Conservation (phyloP, 2,797 vertebrate genomes). For the Corythornis leucogaster region DNA sequence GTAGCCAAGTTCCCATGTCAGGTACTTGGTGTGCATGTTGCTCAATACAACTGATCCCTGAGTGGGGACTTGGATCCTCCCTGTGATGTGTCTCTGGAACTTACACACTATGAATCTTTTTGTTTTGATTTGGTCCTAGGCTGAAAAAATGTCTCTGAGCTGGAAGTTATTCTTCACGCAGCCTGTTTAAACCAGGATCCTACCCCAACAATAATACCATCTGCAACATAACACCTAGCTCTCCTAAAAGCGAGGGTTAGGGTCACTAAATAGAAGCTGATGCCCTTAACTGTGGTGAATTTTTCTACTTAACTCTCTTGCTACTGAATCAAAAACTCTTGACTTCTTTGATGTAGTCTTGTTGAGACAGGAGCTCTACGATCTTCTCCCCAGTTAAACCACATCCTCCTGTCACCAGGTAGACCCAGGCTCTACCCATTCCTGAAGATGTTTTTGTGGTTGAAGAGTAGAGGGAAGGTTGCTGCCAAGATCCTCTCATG, state of each 20-base stretch:
- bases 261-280: not conserved
- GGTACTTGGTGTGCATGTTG: fast-evolving
- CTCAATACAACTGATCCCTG: not conserved
- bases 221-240: not conserved
- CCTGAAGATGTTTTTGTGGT: not conserved
- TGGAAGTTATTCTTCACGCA: not conserved
- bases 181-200: not conserved
- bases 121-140: not conserved
- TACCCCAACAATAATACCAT: not conserved
- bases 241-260: not conserved
- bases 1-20: not conserved
- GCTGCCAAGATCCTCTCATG: not conserved
- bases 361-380: slow-evolving; percentile 3
- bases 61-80: not conserved
- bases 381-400: slow-evolving; percentile 58
- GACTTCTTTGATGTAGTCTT: slow-evolving; percentile 57
- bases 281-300: slow-evolving; percentile 27
- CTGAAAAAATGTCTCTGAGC: not conserved
- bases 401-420: slow-evolving; percentile 64
- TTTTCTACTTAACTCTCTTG: slow-evolving; percentile 32
- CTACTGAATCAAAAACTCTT: slow-evolving; percentile 47
- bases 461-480: not conserved
- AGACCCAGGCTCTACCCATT: slow-evolving; percentile 24
- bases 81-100: not conserved
- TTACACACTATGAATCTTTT: not conserved